phyloP scores from a whole-genome alignment of 2,888 invertebrate species.

The Rotaria socialis region DNA sequence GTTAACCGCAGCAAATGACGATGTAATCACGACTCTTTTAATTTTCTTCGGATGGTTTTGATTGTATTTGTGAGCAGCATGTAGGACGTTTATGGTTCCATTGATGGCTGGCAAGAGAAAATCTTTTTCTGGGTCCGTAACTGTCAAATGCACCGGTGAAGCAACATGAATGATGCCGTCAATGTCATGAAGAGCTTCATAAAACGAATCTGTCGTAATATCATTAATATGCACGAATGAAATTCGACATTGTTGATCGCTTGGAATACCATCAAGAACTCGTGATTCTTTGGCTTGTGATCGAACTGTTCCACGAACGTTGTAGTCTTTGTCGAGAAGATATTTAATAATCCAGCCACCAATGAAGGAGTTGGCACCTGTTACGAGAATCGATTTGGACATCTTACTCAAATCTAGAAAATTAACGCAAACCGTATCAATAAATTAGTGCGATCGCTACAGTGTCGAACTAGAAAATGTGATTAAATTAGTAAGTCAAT shows the following conservation, averaged over 20 bases:
- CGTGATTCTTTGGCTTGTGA: neutral
- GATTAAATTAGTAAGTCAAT: too few relatives aligned
- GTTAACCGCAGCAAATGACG: slow-evolving; percentile 60
- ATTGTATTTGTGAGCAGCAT: slow-evolving; percentile 55
- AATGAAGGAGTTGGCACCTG: slow-evolving; percentile 55
- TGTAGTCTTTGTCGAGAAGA: slow-evolving; percentile 60
- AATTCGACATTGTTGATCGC: too few relatives aligned
- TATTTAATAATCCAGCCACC: slow-evolving; percentile 62
- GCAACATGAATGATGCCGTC: slow-evolving; percentile 61
- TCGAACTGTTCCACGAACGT: slow-evolving; percentile 62
- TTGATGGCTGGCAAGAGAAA: slow-evolving; percentile 61
- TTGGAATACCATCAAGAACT: slow-evolving; percentile 52
- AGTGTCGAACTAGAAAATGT: too few relatives aligned
- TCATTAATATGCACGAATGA: neutral
- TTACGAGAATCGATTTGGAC: slow-evolving; percentile 55
- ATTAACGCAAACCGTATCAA: too few relatives aligned
- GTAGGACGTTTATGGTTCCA: slow-evolving; percentile 61
- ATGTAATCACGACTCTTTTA: slow-evolving; percentile 63
- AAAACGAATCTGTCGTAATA: neutral
- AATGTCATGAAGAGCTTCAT: slow-evolving; percentile 59
- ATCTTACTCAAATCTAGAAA: too few relatives aligned
- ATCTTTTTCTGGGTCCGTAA: slow-evolving; percentile 56
- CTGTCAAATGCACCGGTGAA: slow-evolving; percentile 56
- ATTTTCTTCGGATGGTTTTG: slow-evolving; percentile 54
- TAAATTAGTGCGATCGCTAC: too few relatives aligned